Conservation (phyloP, 2,113 vertebrate species). For the Cairina moschata region DNA sequence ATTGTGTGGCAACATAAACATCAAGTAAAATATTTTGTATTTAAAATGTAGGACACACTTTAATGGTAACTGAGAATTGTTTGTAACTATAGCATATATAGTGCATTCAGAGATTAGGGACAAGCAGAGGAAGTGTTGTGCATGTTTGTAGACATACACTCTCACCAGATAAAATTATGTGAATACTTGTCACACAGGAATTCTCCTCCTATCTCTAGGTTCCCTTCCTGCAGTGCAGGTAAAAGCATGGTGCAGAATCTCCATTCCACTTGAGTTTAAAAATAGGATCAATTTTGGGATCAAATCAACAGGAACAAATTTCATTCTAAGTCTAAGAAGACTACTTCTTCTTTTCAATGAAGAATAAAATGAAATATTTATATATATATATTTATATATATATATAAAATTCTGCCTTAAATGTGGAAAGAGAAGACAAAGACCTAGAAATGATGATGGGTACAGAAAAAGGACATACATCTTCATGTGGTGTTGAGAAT, state of each 20-base stretch:
- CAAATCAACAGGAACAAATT: background rate
- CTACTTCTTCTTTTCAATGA: background rate
- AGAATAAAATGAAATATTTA: background rate
- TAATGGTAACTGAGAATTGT: background rate
- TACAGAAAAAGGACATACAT: background rate
- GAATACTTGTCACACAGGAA: background rate
- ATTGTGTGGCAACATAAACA: background rate
- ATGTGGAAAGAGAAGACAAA: background rate
- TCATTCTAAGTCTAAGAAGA: background rate
- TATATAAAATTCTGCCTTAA: background rate
- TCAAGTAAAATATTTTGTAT: background rate
- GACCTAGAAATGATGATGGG: background rate
- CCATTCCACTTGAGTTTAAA: background rate
- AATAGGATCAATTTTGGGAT: background rate
- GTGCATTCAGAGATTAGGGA: background rate
- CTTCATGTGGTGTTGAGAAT: background rate
- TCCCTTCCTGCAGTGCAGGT: fast-evolving
- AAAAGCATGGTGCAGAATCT: background rate
- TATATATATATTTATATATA: too few relatives aligned
- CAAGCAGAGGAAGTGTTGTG: background rate
- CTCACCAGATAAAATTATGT: background rate
- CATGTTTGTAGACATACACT: fast-evolving
- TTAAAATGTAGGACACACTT: background rate
- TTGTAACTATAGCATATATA: background rate
- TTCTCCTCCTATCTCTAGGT: background rate